Percentiles rank a stretch among this genome's conserved stretches.
Evolutionary conservation across 2,113 vertebrate species (phyloP).

Genomic region (Canis aureus): DNA sequence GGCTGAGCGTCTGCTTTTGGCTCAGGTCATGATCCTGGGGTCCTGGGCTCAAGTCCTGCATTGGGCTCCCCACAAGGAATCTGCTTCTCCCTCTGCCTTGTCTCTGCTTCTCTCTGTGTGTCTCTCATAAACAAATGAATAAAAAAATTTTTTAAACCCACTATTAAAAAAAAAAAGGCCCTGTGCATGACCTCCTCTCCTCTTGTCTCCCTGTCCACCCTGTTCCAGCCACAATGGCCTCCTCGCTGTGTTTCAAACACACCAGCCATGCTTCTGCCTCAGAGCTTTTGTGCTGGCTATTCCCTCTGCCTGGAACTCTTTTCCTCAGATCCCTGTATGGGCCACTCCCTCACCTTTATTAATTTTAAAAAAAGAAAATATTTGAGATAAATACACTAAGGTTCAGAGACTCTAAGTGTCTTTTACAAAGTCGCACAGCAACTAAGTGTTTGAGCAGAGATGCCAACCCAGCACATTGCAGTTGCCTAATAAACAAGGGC

Average conservation of each 20-base stretch:
- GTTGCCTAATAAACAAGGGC: neutral
- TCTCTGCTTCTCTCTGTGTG: no score
- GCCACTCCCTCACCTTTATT: neutral
- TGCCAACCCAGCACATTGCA: neutral
- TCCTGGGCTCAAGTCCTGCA: no score
- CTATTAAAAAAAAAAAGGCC: neutral
- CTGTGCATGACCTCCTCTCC: neutral
- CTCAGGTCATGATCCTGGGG: no score
- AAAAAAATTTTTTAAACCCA: no score
- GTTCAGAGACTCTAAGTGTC: conserved; percentile 35
- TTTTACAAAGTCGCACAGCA: conserved; percentile 57
- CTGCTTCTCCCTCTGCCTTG: no score
- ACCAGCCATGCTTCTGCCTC: neutral
- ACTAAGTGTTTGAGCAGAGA: neutral
- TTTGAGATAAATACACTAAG: conserved; percentile 21
- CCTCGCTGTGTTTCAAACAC: neutral
- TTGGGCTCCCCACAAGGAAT: no score
- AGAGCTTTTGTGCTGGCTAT: neutral
- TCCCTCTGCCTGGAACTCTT: neutral
- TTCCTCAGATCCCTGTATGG: neutral
- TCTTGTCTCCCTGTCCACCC: neutral
- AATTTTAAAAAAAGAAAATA: neutral
- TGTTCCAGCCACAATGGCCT: neutral
- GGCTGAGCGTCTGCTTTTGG: no score
- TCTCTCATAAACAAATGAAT: no score